Evolutionary conservation across 2,113 vertebrate genomes (phyloP), one percentile per base, ranked within the genome.

Genomic region (Albula glossodonta): DNA sequence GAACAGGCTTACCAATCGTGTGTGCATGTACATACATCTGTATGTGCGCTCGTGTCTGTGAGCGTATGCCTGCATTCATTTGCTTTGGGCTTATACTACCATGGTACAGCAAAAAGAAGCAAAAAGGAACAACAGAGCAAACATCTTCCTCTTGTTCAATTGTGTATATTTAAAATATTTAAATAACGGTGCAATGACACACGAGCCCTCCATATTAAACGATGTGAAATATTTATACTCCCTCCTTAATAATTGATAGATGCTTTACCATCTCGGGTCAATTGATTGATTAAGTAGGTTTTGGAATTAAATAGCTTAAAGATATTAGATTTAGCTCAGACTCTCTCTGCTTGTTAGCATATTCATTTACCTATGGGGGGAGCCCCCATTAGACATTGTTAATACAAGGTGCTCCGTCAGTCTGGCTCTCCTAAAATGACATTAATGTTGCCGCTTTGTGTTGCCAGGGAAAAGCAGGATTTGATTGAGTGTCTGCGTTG

Each of bases 241-340:
- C 94, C 95, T 96, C 94, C 92, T 97, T 95, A 96, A 97, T 97
- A 96, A 97, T 97, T 97, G 96, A 97, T 96, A 96, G 95, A 96
- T 95, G 96, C 95, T 96, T 96, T 95, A 96, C 95, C 95, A 96
- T 95, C 96, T 95, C 93, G 51, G 94, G 95, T 96, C 96, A 96
- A 96, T 97, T 97, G 96, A 97, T 97, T 97, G 96, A 96, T 97
- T 96, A 97, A 96, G 95, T 94, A 94, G 95, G 96, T 94, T 97
- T 97, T 96, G 95, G 96, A 97, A 97, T 96, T 97, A 96, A 97
- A 97, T 96, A 96, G 95, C 96, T 97, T 96, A 96, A 96, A 96
- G 96, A 96, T 97, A 97, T 97, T 97, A 97, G 96, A 97, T 97
- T 97, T 96, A 96, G 95, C 94, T 95, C 95, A 92, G 94, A 97